phyloP scores from a whole-genome alignment of 2,888 invertebrate genomes.

The Agriopis aurantiaria region DNA sequence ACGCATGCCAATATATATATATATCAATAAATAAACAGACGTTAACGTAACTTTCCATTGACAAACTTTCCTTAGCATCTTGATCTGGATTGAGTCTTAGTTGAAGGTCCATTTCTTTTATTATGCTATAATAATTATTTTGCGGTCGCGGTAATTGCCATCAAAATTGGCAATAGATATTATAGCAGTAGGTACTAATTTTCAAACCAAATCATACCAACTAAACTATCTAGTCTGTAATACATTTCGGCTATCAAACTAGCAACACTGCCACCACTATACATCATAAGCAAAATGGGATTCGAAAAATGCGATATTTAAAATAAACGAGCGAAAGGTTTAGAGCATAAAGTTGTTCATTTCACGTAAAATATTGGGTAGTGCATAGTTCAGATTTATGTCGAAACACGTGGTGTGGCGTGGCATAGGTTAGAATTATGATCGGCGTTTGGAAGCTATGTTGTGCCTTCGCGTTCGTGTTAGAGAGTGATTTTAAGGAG shows the following conservation, averaged over 20 bases:
- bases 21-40: no score
- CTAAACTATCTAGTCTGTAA: slow-evolving; percentile 1
- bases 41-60: no score
- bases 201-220: no score
- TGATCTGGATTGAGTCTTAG: no score
- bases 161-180: no score
- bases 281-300: slow-evolving; percentile 26
- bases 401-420: slow-evolving; percentile 68
- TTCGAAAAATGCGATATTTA: slow-evolving; percentile 49
- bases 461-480: slow-evolving; percentile 31
- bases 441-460: slow-evolving; percentile 57
- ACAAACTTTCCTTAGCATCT: no score
- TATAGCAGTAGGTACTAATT: no score
- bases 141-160: no score
- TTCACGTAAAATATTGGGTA: slow-evolving; percentile 69
- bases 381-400: slow-evolving; percentile 74
- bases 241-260: slow-evolving; percentile 10
- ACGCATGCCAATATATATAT: no score
- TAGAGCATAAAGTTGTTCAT: slow-evolving; percentile 66
- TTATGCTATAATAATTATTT: no score
- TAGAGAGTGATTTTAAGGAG: slow-evolving; percentile 10
- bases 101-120: no score
- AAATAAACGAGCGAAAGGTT: slow-evolving; percentile 63
- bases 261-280: slow-evolving; percentile 13
- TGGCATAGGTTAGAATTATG: slow-evolving; percentile 67